Conservation (phyloP, 2,888 invertebrate genomes). For the Xanthia togata region DNA sequence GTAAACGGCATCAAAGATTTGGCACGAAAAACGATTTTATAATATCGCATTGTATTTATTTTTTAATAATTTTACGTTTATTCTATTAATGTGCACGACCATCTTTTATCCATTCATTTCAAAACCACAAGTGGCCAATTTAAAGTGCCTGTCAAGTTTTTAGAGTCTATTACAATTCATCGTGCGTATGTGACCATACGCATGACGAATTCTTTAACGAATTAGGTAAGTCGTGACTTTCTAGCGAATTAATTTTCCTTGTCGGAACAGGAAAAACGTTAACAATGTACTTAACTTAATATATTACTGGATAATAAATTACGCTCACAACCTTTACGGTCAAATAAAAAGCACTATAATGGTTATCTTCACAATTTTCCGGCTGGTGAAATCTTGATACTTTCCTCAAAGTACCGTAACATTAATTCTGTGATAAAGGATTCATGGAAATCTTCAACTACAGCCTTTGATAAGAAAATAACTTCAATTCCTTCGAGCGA, state of each 20-base stretch:
- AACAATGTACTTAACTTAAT: constrained; percentile 8
- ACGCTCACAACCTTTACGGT: neutral
- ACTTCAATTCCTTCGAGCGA: neutral
- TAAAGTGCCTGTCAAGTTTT: neutral
- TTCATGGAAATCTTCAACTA: neutral
- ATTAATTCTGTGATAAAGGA: neutral
- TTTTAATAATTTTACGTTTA: neutral
- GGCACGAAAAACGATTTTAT: neutral
- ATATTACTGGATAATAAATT: constrained; percentile 1
- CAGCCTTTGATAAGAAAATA: neutral
- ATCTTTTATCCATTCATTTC: neutral
- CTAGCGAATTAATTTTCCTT: neutral
- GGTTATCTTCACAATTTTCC: neutral
- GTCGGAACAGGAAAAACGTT: neutral
- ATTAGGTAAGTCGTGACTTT: neutral
- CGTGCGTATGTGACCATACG: neutral
- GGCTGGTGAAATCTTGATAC: neutral
- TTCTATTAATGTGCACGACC: neutral
- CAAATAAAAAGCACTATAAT: neutral
- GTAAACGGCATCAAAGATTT: too few relatives aligned
- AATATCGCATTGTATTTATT: neutral
- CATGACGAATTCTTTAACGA: neutral
- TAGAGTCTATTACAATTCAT: neutral
- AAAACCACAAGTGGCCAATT: too few relatives aligned
- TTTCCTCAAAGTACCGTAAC: neutral